Evolutionary conservation across 2,797 vertebrate genomes (phyloP), one percentile per base, ranked within the genome.

Genomic region (Merluccius polli): DNA sequence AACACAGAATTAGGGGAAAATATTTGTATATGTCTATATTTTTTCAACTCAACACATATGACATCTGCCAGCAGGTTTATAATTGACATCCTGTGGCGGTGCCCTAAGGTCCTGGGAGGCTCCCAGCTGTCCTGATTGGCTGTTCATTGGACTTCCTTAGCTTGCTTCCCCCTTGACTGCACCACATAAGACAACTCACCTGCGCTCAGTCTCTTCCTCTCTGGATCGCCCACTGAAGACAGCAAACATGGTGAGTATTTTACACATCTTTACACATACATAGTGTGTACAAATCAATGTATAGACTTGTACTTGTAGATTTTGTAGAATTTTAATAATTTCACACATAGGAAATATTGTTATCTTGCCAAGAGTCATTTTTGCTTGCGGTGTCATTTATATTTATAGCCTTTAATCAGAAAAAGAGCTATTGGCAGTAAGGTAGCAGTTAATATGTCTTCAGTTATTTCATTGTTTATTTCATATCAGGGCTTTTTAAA

Each of bases 201-300:
- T 82, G 73, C 4, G 27, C 12, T 15, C 75, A 74, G 31, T 65
- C 9, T 75, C 36, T 27, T n/a, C 80, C 77, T 75, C 82, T 71
- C 0, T 0, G 79, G 41, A 48, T 35, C n/a, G 30, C 68, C 77
- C 74, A 82, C 74, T 5, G 76, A 89, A 76, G 76, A 79, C 80
- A 77, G 86, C 63, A 82, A 86, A 80, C 36, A 92, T 92, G 90
- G 91, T 92, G 33, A 82, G 90, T 81, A 24, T 4, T 2, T 16
- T 15, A 15, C 9, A 5, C 48, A n/a, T 52, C 21, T n/a, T 59
- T 24, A 59, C 21, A 59, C 2, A 59, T 59, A 24, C 52, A 59
- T n/a, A 59, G 52, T 8, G 8, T 59, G 24, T 59, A 59, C 24
- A n/a, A 1, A 59, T 35, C 52, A 9, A 8, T 59, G 24, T 24